Base-by-base conservation (phyloP, 1,140 invertebrate genomes). In the Plectrocnemia conspersa region DNA sequence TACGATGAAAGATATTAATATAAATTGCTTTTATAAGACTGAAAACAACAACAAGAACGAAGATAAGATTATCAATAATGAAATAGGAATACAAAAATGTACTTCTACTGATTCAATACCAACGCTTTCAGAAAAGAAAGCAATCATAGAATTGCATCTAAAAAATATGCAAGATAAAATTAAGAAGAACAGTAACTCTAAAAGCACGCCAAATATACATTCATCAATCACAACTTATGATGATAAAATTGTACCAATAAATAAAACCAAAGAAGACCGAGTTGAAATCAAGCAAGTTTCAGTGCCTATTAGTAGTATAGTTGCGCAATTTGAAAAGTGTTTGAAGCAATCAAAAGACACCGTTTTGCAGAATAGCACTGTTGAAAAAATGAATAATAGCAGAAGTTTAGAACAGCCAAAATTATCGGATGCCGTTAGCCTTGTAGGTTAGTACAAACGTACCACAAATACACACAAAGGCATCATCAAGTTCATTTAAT, bases 251-350 rank as follows among this genome's bases (percentile, higher is more conserved):
- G n/a, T n/a, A n/a, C n/a, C n/a, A n/a, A n/a, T n/a, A n/a, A n/a
- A n/a, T 44, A 52, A 52, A 3, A 13, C 22, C 27, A 29, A 41
- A 24, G 33, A 56, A 32, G 54, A 56, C n/a, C n/a, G n/a, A n/a
- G n/a, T n/a, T n/a, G n/a, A n/a, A n/a, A n/a, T n/a, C n/a, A 32
- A 45, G 13, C 13, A 48, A 33, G 32, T 52, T 25, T 36, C 53
- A 1, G 58, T 52, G 44, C 55, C 59, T 7, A 46, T 61, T 11
- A 36, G 55, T 24, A 27, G 27, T 25, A 54, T 61, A 36, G 52
- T 61, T 7, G 59, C 59, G 25, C 52, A 35, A 6, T 61, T 61
- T 48, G 55, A 61, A 58, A 57, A 55, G 13, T 21, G 27, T n/a
- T n/a, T n/a, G n/a, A n/a, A n/a, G n/a, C n/a, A n/a, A n/a, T n/a